Conservation (phyloP, 2,888 invertebrate species). For the Leucophenga montana region DNA sequence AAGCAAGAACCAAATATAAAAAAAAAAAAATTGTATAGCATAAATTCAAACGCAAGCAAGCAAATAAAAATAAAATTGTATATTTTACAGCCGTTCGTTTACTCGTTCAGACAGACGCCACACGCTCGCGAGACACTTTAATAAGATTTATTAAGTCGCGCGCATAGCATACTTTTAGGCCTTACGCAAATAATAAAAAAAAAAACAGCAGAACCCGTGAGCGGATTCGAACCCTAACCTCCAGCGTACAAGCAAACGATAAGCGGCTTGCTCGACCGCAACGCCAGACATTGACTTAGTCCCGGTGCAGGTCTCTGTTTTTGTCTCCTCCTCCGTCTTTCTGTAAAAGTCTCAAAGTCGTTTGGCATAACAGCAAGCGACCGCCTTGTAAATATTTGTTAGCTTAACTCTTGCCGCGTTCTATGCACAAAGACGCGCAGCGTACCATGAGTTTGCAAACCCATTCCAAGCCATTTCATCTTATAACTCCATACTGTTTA, state of each 20-base stretch:
- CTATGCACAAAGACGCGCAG: too few species aligned
- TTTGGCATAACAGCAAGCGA: slow-evolving; percentile 25
- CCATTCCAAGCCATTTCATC: slow-evolving; percentile 38
- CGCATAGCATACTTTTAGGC: slow-evolving; percentile 34
- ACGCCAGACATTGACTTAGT: slow-evolving; percentile 46
- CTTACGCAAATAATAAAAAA: slow-evolving; percentile 9
- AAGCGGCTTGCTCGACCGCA: background rate
- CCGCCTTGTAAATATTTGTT: slow-evolving; percentile 62
- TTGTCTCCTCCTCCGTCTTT: background rate
- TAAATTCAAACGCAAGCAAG: slow-evolving; percentile 21
- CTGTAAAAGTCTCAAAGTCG: background rate
- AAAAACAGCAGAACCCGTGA: background rate
- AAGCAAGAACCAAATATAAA: background rate
- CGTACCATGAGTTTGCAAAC: too few species aligned
- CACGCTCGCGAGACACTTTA: slow-evolving; percentile 50
- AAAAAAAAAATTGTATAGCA: background rate
- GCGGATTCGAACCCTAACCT: too few species aligned
- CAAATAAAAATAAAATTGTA: slow-evolving; percentile 42
- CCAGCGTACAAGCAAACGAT: background rate
- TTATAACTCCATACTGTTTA: too few species aligned
- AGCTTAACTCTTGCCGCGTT: slow-evolving; percentile 59
- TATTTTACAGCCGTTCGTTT: slow-evolving; percentile 48
- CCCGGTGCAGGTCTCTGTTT: slow-evolving; percentile 36
- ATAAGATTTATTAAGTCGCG: slow-evolving; percentile 63
- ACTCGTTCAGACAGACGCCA: slow-evolving; percentile 18